Evolutionary conservation across 2,888 invertebrate species (phyloP), one percentile per base, ranked within the genome.

Genomic region (Pseudococcus longispinus): DNA sequence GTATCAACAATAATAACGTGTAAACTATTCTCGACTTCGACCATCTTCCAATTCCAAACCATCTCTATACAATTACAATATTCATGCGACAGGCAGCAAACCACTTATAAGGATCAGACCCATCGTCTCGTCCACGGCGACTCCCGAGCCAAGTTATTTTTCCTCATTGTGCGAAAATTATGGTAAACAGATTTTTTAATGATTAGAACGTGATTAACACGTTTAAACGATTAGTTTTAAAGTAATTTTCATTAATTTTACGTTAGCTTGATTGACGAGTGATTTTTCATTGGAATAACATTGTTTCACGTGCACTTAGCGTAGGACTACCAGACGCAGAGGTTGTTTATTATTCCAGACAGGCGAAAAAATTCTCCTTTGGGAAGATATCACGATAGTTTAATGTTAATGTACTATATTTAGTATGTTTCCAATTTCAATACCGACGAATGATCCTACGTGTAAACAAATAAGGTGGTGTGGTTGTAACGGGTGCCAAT

Each of bases 151-250:
- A 23, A 60, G 13, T 60, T 20, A 60, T 23, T 70, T 70, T 70
- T 70, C 70, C 18, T 70, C 70, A 15, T 29, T 18, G 29, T 5
- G 18, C 70, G 18, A 70, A 70, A 70, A 70, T 29, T 29, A 70
- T 70, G 15, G 23, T 42, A 37, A 42, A 80, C 77, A 42, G 26
- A 18, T 20, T 42, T 37, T 37, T 80, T 80, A 80, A 80, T 80
- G 77, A 80, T 80, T 42, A 23, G 8, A 80, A 80, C 77, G 77
- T 80, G 77, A 80, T 80, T 42, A 20, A 80, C 11, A 42, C 77
- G 42, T 80, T 80, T 80, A 80, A 80, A 42, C 77, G 77, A 80
- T 42, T 42, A 0, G 32, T 80, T 80, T 80, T 80, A 42, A 70
- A 29, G 70, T 13, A 18, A 70, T 80, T 80, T 80, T 80, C 32